These are phyloP conservation scores for human (Homo sapiens) DNA, from an alignment of 2,113 vertebrate genomes.

Conservation along the genomic window DNA sequence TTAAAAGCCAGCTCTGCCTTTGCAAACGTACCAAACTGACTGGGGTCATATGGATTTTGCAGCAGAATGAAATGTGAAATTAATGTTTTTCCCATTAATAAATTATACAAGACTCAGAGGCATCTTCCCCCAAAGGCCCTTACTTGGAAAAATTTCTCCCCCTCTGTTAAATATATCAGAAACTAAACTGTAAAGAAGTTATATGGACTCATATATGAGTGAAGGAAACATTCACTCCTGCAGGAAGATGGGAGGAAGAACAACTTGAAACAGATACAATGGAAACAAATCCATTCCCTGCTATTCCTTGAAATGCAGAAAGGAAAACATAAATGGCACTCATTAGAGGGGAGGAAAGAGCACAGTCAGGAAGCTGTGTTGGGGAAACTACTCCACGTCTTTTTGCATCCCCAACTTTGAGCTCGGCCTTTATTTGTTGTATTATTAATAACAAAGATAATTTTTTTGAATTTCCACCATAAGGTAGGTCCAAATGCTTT, in stretches of 20 bases:
- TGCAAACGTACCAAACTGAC: neutral
- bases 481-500: neutral
- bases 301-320: neutral
- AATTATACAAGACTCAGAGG: neutral
- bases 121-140: neutral
- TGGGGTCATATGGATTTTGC: neutral
- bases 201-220: neutral
- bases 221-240: neutral
- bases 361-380: neutral
- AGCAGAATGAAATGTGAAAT: neutral
- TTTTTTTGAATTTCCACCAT: neutral
- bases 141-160: neutral
- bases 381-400: neutral
- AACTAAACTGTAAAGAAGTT: constrained; percentile 12
- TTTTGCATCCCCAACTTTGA: neutral
- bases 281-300: neutral
- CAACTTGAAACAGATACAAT: neutral
- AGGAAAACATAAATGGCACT: neutral
- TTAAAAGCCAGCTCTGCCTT: neutral
- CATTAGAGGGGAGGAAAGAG: neutral
- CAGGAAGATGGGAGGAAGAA: neutral
- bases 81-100: neutral
- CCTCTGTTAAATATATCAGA: neutral
- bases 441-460: neutral
- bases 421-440: neutral